Conservation (phyloP, 2,888 invertebrate species). For the Cryptocheilus praepositus region DNA sequence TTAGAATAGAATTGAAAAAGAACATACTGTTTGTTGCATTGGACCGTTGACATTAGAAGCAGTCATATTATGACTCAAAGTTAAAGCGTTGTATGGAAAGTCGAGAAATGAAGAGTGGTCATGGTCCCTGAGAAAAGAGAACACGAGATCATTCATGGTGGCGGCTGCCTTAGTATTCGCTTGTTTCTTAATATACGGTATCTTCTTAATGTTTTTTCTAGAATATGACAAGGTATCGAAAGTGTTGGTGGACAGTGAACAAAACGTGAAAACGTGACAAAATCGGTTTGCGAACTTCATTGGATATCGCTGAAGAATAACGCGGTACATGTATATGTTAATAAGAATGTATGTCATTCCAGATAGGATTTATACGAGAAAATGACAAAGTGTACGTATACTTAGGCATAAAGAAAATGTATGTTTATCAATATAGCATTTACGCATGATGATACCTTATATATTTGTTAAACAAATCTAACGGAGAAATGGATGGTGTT, state of each 20-base stretch:
- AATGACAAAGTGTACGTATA: no score
- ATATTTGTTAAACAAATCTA: no score
- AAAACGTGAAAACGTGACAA: no score
- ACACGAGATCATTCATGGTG: conserved; percentile 65
- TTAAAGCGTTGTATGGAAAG: background rate
- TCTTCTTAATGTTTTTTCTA: conserved; percentile 35
- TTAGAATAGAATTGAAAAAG: background rate
- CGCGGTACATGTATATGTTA: no score
- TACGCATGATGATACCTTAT: background rate
- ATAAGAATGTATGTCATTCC: no score
- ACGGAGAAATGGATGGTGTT: no score
- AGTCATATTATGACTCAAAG: conserved; percentile 10
- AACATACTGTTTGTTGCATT: conserved; percentile 7
- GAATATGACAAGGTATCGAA: no score
- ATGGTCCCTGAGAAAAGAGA: conserved; percentile 58
- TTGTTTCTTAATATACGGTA: conserved; percentile 61
- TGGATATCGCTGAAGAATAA: no score
- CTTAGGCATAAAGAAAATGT: background rate
- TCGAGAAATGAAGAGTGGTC: no score
- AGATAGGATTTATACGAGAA: no score
- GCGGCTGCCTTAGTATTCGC: conserved; percentile 61
- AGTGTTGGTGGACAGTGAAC: no score
- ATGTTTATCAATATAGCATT: background rate
- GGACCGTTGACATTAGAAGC: background rate
- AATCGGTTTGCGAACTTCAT: no score